A percentile compares a stretch with the other conserved stretches of the same genome.
Conservation (phyloP, 2,888 invertebrate species). For the Erebia aethiops region DNA sequence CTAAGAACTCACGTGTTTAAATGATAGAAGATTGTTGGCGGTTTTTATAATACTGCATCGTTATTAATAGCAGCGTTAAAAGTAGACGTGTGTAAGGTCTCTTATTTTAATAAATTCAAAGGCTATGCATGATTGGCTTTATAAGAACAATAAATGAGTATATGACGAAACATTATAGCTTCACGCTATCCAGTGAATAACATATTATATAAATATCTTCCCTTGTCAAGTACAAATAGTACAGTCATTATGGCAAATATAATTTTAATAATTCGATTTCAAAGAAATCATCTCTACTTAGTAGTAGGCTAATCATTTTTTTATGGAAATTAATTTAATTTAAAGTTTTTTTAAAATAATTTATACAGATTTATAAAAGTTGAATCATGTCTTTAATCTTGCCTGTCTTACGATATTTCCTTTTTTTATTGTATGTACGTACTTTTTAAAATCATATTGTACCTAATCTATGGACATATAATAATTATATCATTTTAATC, state of each 20-base stretch:
- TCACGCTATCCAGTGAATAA: slow-evolving; percentile 18
- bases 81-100: not conserved
- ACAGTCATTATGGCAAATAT: slow-evolving; percentile 58
- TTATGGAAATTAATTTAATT: slow-evolving; percentile 42
- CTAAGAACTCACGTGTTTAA: not conserved
- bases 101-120: slow-evolving; percentile 1
- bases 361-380: slow-evolving; percentile 52
- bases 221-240: slow-evolving; percentile 52
- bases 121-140: slow-evolving; percentile 24
- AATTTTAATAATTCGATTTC: slow-evolving; percentile 54
- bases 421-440: slow-evolving; percentile 41
- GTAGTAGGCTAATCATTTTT: slow-evolving; percentile 52
- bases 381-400: slow-evolving; percentile 68
- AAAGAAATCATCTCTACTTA: slow-evolving; percentile 61
- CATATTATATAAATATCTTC: slow-evolving; percentile 19
- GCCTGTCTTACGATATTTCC: slow-evolving; percentile 51
- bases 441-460: slow-evolving; percentile 43
- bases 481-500: slow-evolving; percentile 13
- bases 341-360: slow-evolving; percentile 48
- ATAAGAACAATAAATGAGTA: slow-evolving; percentile 4
- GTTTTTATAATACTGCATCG: not conserved
- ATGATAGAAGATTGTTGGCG: no score
- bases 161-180: slow-evolving; percentile 3
- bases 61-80: not conserved
- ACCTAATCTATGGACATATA: slow-evolving; percentile 31